Conservation (phyloP, 2,113 vertebrate species). For the Procavia capensis region DNA sequence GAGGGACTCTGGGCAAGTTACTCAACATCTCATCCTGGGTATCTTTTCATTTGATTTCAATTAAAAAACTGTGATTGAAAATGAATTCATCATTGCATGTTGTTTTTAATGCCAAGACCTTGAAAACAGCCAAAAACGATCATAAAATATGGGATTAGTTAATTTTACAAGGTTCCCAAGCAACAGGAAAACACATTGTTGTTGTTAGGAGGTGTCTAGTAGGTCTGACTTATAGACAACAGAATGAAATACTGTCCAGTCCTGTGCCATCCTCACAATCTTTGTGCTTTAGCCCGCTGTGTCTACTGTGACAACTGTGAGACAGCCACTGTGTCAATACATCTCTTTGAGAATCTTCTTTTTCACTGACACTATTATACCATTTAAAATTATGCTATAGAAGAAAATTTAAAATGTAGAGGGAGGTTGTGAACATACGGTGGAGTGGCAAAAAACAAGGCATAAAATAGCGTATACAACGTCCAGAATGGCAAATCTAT, state of each 20-base stretch:
- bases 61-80: background rate
- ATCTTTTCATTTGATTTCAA: conserved; percentile 18
- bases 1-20: background rate
- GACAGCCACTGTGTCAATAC: no score
- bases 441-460: background rate
- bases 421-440: background rate
- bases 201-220: background rate
- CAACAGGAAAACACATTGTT: background rate
- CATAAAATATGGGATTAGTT: background rate
- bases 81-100: background rate
- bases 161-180: background rate
- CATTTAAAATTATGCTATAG: background rate
- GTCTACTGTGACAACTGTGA: no score
- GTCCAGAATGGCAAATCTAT: background rate
- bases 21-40: background rate
- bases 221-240: background rate
- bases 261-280: background rate
- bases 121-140: background rate
- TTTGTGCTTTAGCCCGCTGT: no score
- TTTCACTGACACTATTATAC: no score
- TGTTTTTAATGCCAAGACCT: background rate
- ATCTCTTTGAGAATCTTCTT: no score
- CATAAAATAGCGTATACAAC: background rate
- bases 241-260: background rate
- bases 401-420: conserved; percentile 32